phyloP scores from a whole-genome alignment of 2,888 invertebrate genomes.

The Cataglyphis cursor region DNA sequence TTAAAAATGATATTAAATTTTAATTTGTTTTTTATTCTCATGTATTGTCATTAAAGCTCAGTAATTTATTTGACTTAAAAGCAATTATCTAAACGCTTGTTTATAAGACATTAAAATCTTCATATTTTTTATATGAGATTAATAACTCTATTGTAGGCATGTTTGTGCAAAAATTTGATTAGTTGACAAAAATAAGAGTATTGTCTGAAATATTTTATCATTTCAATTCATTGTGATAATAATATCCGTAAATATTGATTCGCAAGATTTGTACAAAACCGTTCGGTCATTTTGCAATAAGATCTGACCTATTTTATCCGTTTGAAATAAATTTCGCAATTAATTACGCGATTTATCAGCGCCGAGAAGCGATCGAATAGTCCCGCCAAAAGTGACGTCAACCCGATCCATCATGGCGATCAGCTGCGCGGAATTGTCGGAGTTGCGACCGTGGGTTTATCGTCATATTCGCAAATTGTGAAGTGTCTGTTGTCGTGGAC shows the following conservation, averaged over 20 bases:
- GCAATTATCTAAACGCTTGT: slow-evolving; percentile 19
- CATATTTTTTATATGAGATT: not conserved
- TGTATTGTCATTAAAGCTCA: not conserved
- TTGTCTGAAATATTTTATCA: not conserved
- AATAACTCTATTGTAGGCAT: not conserved
- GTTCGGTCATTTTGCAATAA: not conserved
- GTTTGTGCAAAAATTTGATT: not conserved
- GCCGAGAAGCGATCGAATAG: slow-evolving; percentile 58
- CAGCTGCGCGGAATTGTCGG: slow-evolving; percentile 58
- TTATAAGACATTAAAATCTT: not conserved
- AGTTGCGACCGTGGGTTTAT: slow-evolving; percentile 5
- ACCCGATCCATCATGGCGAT: slow-evolving; percentile 65
- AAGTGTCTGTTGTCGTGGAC: not conserved
- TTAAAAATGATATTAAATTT: not conserved
- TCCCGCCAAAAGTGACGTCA: slow-evolving; percentile 71
- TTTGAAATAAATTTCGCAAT: slow-evolving; percentile 11
- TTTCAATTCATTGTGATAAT: slow-evolving; percentile 2
- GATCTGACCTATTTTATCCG: not conserved
- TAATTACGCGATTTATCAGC: slow-evolving; percentile 1
- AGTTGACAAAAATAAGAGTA: not conserved
- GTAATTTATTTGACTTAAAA: not conserved
- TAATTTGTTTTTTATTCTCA: slow-evolving; percentile 18
- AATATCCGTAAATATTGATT: not conserved
- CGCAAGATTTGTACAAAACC: not conserved
- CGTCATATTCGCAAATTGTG: slow-evolving; percentile 9